These are phyloP conservation scores for Tetranychus truncatus DNA, from an alignment of 2,888 invertebrate genomes.

Conservation along the genomic window DNA sequence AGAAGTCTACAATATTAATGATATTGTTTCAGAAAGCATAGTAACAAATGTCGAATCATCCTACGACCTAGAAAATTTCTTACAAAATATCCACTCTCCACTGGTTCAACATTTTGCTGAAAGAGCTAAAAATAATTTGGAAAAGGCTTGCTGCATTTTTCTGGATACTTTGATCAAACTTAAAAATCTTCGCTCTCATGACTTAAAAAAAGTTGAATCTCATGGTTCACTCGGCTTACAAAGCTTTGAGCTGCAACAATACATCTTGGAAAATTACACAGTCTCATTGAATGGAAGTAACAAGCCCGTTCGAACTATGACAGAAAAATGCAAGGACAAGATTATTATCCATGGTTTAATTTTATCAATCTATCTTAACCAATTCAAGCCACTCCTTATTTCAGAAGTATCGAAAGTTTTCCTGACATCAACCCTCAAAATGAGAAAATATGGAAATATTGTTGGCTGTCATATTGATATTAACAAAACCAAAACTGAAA, in stretches of 20 bases:
- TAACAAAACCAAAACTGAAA: background rate
- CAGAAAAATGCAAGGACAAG: background rate
- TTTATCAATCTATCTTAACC: background rate
- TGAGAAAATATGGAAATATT: background rate
- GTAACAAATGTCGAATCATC: background rate
- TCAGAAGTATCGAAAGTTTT: background rate
- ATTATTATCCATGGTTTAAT: background rate
- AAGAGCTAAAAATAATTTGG: background rate
- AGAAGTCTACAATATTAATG: background rate
- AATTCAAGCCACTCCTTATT: background rate
- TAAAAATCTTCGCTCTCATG: background rate
- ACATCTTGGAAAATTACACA: background rate
- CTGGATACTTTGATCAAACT: background rate
- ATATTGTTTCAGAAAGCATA: background rate
- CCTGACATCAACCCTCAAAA: background rate
- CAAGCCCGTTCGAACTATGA: background rate
- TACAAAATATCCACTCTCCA: background rate
- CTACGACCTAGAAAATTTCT: background rate
- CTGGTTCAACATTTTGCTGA: background rate
- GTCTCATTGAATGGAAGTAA: background rate
- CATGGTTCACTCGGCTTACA: background rate
- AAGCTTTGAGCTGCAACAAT: background rate
- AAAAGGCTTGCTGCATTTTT: background rate
- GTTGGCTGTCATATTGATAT: background rate
- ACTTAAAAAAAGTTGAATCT: background rate